Evolutionary conservation across 2,888 invertebrate genomes (phyloP), one percentile per base, ranked within the genome.

Genomic region (Clanis bilineata): DNA sequence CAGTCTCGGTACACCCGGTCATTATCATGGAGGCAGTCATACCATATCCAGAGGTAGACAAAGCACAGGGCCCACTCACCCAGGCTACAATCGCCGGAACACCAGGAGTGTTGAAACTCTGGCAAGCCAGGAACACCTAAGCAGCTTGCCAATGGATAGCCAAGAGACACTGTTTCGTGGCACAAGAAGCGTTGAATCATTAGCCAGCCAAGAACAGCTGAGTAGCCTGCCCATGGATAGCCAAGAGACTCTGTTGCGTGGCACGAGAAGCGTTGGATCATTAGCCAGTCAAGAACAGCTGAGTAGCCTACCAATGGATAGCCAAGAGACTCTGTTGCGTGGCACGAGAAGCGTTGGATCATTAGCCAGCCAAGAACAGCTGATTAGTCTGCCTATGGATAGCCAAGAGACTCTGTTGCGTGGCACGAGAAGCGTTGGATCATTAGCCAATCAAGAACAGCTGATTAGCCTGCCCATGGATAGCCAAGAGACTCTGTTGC

Each of bases 1-100:
- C 18, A 65, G 63, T 59, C 74, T 67, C 68, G 60, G 77, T 66
- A 32, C 77, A 73, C 57, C 82, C 73, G 62, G 64, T 72, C 78
- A 65, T 44, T 69, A 73, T 23, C 73, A 23, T 15, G 76, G 79
- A 3, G 70, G 77, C 51, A 72, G 74, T 39, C 72, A 73, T 45
- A 64, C 67, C 23, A 58, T 58, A n/a, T 68, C 74, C 3, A 69
- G 70, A 36, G 62, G 75, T 21, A 72, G 71, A 56, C 63, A 73
- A 2, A 66, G 79, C 43, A 80, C 80, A 5, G 80, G 80, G 5
- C 61, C 55, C 32, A 28, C 47, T n/a, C 47, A 47, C 28, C 51
- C 51, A 6, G 32, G 51, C 9, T 51, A 51, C 32, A 32, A 51
- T 7, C 18, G 32, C 1, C 28, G 51, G 4, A 32, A 51, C 4